Conservation (phyloP, 2,113 vertebrate species). For the Siniperca chuatsi region DNA sequence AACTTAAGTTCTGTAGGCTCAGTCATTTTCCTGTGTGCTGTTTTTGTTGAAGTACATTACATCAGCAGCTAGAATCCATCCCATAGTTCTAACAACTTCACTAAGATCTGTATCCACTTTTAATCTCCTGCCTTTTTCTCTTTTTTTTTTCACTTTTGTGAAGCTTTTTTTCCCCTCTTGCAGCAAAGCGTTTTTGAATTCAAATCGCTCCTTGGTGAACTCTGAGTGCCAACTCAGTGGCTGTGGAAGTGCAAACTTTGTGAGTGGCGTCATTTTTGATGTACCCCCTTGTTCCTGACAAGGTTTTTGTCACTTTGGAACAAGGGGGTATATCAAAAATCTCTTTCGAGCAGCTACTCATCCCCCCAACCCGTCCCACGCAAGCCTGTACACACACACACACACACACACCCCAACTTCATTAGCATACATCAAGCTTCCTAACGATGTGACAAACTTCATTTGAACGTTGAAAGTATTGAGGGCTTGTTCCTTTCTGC, state of each 20-base stretch:
- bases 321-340: slow-evolving; percentile 68
- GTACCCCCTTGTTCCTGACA: slow-evolving; percentile 79
- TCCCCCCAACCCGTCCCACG: slow-evolving; percentile 39
- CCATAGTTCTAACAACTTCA: slow-evolving; percentile 63
- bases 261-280: slow-evolving; percentile 80
- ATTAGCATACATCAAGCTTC: slow-evolving; percentile 86
- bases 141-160: slow-evolving; percentile 37
- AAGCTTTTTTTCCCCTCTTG: slow-evolving; percentile 52
- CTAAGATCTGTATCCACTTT: slow-evolving; percentile 68
- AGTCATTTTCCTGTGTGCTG: slow-evolving; percentile 56
- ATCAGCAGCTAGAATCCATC: slow-evolving; percentile 70
- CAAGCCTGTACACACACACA: slow-evolving; percentile 48
- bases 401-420: slow-evolving; percentile 62
- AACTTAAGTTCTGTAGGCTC: slow-evolving; percentile 50
- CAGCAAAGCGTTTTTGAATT: slow-evolving; percentile 70
- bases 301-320: slow-evolving; percentile 80
- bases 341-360: slow-evolving; percentile 67
- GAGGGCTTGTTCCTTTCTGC: slow-evolving; percentile 82
- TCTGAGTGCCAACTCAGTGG: slow-evolving; percentile 63
- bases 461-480: slow-evolving; percentile 80
- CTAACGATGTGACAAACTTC: slow-evolving; percentile 82
- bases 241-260: slow-evolving; percentile 77
- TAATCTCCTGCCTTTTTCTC: slow-evolving; percentile 61
- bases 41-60: slow-evolving; percentile 64
- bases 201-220: slow-evolving; percentile 73